phyloP scores from a whole-genome alignment of 2,888 invertebrate genomes.

The Ephialtes manifestator region DNA sequence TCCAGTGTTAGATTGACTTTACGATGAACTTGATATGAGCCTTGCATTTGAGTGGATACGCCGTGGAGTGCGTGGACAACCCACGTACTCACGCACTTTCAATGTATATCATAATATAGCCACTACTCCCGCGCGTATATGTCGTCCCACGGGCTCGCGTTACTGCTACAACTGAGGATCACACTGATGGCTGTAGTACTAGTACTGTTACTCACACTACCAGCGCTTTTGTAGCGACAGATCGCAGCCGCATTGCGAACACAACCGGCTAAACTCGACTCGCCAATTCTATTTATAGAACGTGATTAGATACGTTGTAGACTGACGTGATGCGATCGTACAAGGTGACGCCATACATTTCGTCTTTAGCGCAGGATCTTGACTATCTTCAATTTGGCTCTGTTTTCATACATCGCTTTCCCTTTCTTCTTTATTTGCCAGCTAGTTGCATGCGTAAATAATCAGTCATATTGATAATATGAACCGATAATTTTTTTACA shows the following conservation, averaged over 20 bases:
- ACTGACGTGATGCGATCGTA: conserved; percentile 70
- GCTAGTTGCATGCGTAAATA: neutral
- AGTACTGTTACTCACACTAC: conserved; percentile 29
- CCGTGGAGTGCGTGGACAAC: conserved; percentile 25
- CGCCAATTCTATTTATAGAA: conserved; percentile 82
- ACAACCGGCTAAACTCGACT: conserved; percentile 77
- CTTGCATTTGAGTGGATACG: conserved; percentile 16
- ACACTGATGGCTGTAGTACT: conserved; percentile 66
- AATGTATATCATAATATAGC: neutral
- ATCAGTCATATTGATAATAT: too few relatives aligned
- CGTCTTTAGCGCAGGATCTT: conserved; percentile 38
- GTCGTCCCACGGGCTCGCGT: conserved; percentile 81
- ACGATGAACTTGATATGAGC: conserved; percentile 62
- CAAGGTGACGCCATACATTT: conserved; percentile 67
- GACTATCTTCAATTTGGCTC: conserved; percentile 22
- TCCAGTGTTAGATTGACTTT: conserved; percentile 4
- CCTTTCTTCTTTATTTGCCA: neutral
- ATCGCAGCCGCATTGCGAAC: conserved; percentile 72
- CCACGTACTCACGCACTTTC: conserved; percentile 47
- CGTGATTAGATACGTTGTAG: conserved; percentile 82
- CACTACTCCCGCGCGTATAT: conserved; percentile 38
- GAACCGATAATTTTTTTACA: too few relatives aligned
- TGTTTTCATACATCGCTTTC: conserved; percentile 16
- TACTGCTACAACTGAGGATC: conserved; percentile 70
- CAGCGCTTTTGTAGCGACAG: conserved; percentile 33